A percentile compares a stretch with the other conserved stretches of the same genome.
Evolutionary conservation across 2,888 invertebrate species (phyloP).

Genomic region (Oxystoma pomonae): DNA sequence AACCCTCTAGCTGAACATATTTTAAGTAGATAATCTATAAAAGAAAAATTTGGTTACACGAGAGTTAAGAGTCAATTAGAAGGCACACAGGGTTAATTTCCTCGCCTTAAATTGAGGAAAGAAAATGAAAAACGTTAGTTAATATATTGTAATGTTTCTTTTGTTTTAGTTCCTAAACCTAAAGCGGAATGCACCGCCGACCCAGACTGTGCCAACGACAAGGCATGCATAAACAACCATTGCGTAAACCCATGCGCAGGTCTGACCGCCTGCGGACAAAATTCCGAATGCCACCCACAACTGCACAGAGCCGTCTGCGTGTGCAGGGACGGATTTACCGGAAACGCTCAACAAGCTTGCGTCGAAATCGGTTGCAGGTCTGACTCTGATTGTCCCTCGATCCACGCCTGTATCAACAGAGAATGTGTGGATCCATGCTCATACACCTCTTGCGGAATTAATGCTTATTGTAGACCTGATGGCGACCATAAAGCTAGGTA

Average conservation of each 20-base stretch:
- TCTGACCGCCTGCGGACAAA: conserved; percentile 65
- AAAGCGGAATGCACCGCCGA: conserved; percentile 74
- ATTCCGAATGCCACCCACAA: conserved; percentile 74
- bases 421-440: conserved; percentile 77
- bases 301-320: conserved; percentile 78
- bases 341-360: conserved; percentile 76
- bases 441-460: conserved; percentile 73
- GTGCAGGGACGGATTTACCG: conserved; percentile 77
- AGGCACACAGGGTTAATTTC: too few relatives aligned
- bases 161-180: conserved; percentile 46
- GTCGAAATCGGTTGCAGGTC: conserved; percentile 79
- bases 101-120: too few relatives aligned
- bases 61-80: too few relatives aligned
- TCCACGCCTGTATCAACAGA: conserved; percentile 76
- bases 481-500: conserved; percentile 64
- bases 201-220: conserved; percentile 75
- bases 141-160: not conserved
- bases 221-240: conserved; percentile 72
- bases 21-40: too few relatives aligned
- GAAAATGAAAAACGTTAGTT: too few relatives aligned
- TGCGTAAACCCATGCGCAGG: conserved; percentile 74
- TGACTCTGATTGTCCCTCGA: conserved; percentile 78
- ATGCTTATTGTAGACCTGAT: conserved; percentile 74
- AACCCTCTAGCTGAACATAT: too few relatives aligned
- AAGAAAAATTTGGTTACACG: too few relatives aligned